Base-by-base conservation (phyloP, 1,140 invertebrate genomes). In the Saccostrea cuccullata region DNA sequence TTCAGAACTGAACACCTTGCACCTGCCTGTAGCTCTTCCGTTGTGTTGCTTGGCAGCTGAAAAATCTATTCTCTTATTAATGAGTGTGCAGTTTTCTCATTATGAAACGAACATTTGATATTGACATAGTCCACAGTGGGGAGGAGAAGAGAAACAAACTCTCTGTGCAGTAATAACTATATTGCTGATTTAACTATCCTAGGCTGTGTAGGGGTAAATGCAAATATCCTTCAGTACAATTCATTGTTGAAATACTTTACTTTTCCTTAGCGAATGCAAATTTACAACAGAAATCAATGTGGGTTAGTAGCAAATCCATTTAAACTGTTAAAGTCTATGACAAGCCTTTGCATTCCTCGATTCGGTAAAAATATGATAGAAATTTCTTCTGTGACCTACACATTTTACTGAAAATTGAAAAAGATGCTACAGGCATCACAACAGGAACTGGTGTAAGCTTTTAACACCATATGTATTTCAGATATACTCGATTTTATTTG, bases 21-120 rank as follows among this genome's bases (percentile, higher is more conserved):
- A 77, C 70, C 70, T 77, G 70, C 23, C 23, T 77, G 23, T 26
- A 73, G 26, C 26, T 77, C 70, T 77, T 77, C 30, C 70, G 11
- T 26, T 36, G 5, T 77, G 70, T 77, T 77, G 70, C 70, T 30
- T 26, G 11, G 70, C 70, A 77, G 70, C 70, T 77, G 70, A 77
- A 77, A 77, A 77, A 77, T 77, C 70, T 77, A 77, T 77, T 30
- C 70, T 26, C 26, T 77, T 30, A 77, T 77, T 77, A 77, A 30
- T 77, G 70, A 12, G 70, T 30, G 30, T 77, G 70, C 70, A 77
- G 11, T 30, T 77, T 26, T 15, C 26, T 30, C 70, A 26, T 13
- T 73, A 30, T 73, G 67, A 23, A 30, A 23, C 67, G 9, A 73
- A 13, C 70, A 30, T 36, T 77, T 13, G 23, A 36, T 77, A 77